phyloP scores from a whole-genome alignment of 2,888 invertebrate species.

The Epistrophe eligans region DNA sequence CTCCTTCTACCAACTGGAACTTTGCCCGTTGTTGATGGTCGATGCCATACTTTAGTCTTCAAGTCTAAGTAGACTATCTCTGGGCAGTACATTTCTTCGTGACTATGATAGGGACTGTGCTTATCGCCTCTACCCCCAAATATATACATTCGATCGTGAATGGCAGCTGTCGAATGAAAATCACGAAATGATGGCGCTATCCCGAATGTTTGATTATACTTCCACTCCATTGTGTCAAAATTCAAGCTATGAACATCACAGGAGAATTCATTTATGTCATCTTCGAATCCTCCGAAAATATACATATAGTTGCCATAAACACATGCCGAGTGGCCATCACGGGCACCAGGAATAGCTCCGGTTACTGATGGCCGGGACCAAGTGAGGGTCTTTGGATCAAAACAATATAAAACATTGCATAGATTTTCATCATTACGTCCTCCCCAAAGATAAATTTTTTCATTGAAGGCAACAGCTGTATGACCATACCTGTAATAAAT shows the following conservation, averaged over 20 bases:
- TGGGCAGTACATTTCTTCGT: constrained; percentile 91
- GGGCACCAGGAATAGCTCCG: constrained; percentile 90
- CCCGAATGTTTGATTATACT: constrained; percentile 87
- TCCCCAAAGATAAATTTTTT: constrained; percentile 93
- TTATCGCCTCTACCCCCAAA: constrained; percentile 95
- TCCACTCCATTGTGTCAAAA: constrained; percentile 90
- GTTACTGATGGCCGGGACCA: constrained; percentile 88
- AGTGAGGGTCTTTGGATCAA: constrained; percentile 88
- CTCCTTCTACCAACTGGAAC: constrained; percentile 93
- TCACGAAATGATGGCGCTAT: constrained; percentile 90
- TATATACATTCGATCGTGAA: constrained; percentile 92
- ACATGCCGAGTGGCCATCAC: constrained; percentile 97
- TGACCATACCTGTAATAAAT: constrained; percentile 89
- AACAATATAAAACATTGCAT: constrained; percentile 92
- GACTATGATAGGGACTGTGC: constrained; percentile 87
- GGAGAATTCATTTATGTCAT: constrained; percentile 91
- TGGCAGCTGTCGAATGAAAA: constrained; percentile 93
- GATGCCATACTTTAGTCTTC: constrained; percentile 88
- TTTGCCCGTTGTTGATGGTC: constrained; percentile 86
- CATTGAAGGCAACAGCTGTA: constrained; percentile 92
- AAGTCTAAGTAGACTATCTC: constrained; percentile 91
- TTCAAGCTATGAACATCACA: constrained; percentile 91
- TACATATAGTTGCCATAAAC: constrained; percentile 92
- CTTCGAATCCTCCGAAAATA: constrained; percentile 96
- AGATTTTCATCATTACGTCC: constrained; percentile 92